Conservation (phyloP, 2,797 vertebrate genomes). For the Anolis apletophallus region DNA sequence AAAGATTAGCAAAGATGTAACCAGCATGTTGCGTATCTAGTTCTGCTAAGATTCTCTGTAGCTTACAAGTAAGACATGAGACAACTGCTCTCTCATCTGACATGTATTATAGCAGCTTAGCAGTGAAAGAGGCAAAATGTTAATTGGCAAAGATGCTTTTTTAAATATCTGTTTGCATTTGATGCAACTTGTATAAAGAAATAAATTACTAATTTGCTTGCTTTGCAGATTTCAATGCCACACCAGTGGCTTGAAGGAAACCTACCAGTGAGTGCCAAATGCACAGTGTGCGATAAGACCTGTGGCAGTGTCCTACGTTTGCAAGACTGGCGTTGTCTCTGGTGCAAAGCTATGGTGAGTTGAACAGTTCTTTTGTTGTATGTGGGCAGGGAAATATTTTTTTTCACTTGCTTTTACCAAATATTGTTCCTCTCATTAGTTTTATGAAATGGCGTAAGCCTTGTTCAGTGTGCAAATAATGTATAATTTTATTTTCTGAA, state of each 20-base stretch:
- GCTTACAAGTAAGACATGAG: background rate
- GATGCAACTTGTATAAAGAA: background rate
- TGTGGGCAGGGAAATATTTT: slow-evolving; percentile 3
- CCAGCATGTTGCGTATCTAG: background rate
- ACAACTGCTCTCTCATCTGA: background rate
- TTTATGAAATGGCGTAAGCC: background rate
- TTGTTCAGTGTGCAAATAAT: background rate
- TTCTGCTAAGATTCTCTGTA: background rate
- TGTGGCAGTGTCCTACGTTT: slow-evolving; percentile 94
- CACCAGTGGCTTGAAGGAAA: slow-evolving; percentile 98
- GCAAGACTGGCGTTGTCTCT: slow-evolving; percentile 97
- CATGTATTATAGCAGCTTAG: background rate
- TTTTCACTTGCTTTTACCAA: slow-evolving; percentile 2
- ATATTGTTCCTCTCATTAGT: background rate
- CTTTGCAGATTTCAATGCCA: slow-evolving; percentile 91
- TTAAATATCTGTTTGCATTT: background rate
- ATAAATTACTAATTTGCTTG: background rate
- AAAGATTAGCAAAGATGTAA: background rate
- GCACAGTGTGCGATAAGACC: slow-evolving; percentile 92
- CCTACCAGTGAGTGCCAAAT: slow-evolving; percentile 94
- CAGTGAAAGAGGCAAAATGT: background rate
- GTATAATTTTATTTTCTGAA: background rate
- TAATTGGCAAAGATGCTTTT: background rate
- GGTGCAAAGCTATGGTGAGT: slow-evolving; percentile 97
- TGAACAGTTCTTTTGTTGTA: background rate